Percentiles rank a stretch among this genome's conserved stretches.
Evolutionary conservation across 23 tunicate genomes (phyloP).

Genomic region (Trididemnum clinides): DNA sequence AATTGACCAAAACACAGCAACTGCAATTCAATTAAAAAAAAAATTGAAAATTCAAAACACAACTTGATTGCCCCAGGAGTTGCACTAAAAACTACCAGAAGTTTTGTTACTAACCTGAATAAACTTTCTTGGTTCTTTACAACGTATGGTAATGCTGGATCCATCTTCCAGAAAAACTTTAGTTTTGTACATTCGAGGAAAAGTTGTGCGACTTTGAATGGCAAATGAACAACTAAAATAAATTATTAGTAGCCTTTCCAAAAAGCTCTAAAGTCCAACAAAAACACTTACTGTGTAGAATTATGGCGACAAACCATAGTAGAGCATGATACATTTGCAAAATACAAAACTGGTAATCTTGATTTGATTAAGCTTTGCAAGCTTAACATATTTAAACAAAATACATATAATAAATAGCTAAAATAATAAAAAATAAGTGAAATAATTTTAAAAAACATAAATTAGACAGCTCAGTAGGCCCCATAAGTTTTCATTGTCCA

Average conservation of each 20-base stretch:
- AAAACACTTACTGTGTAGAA: neutral
- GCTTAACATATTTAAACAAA: neutral
- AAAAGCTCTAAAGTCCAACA: too few species aligned
- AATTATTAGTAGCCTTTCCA: too few species aligned
- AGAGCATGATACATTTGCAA: neutral
- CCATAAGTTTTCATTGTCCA: too few species aligned
- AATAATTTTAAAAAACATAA: neutral
- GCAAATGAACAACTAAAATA: conserved; percentile 7
- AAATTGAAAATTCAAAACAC: too few species aligned
- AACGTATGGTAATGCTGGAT: conserved; percentile 55
- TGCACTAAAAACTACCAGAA: too few species aligned
- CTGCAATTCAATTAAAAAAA: neutral
- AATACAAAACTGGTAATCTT: neutral
- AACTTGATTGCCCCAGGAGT: too few species aligned
- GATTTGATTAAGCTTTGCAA: neutral
- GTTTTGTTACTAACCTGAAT: too few species aligned
- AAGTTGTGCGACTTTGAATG: conserved; percentile 60
- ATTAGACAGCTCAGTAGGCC: too few species aligned
- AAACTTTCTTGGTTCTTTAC: conserved; percentile 49
- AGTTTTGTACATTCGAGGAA: conserved; percentile 85
- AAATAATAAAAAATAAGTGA: neutral
- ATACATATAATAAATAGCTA: neutral
- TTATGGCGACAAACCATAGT: neutral
- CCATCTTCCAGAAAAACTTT: conserved; percentile 61
- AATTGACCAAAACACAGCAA: too few species aligned